Evolutionary conservation across 2,113 vertebrate genomes (phyloP), one percentile per base, ranked within the genome.

Genomic region (Pimephales promelas): DNA sequence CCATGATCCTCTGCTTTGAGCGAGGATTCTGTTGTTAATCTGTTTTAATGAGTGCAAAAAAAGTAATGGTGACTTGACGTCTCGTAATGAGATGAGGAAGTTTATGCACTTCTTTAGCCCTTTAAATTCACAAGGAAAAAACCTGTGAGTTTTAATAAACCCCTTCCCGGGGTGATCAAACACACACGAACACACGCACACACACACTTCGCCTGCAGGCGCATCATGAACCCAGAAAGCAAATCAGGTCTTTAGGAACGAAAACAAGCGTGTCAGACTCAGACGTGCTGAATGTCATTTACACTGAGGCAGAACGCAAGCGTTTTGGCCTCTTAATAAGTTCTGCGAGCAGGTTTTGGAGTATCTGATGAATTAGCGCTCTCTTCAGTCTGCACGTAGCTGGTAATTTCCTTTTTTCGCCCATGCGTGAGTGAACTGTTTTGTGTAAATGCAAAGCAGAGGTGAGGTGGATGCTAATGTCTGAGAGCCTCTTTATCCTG

Each of bases 131-230:
- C 92, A 57, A 92, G 91, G 89, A 84, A 13, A 18, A 14, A 14
- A 89, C 91, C 89, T 87, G 90, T 91, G 92, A 92, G 92, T 91
- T 83, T 83, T 87, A 90, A 88, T 91, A 87, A 92, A 92, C 92
- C 91, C 92, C 91, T 90, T 84, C 89, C 86, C 70, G 87, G 85
- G 83, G 90, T 90, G 89, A 91, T 72, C 74, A 72, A 20, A 24
- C 57, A 84, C 73, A 61, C 75, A 52, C 59, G 57, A 72, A n/a
- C 77, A 54, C 81, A 72, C 45, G 77, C 72, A 64, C 54, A 62
- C 64, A 57, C 74, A 36, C 79, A 70, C 43, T 7, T 8, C 10
- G 24, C n/a, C 76, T 3, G 11, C 76, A 62, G 76, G 24, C 18
- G 3, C 10, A 66, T 47, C 76, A 28, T 79, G 36, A 62, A 47